These are phyloP conservation scores for Tryphoninae sp. DNA, from an alignment of 2,888 invertebrate species.

Conservation along the genomic window DNA sequence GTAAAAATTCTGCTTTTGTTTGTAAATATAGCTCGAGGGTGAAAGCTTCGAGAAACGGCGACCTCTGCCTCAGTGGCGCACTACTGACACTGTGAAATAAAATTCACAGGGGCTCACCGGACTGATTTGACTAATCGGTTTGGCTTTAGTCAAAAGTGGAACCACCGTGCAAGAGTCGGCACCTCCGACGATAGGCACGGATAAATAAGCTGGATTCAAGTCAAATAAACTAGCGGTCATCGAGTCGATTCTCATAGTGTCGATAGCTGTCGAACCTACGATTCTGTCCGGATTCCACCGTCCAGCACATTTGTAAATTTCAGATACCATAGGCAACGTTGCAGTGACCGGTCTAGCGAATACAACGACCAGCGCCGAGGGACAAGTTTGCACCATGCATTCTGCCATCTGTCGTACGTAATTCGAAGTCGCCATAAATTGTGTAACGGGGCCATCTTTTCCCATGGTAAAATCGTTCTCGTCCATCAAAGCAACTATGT, in stretches of 20 bases:
- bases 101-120: conserved; percentile 25
- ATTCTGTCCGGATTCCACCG: conserved; percentile 74
- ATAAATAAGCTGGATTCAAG: conserved; percentile 73
- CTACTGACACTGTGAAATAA: conserved; percentile 12
- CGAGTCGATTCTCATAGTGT: conserved; percentile 74
- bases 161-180: conserved; percentile 74
- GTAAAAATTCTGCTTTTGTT: no score
- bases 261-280: conserved; percentile 73
- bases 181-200: conserved; percentile 75
- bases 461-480: conserved; percentile 69
- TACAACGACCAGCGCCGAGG: conserved; percentile 74
- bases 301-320: conserved; percentile 71
- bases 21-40: no score
- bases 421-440: conserved; percentile 67
- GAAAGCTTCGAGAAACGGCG: background rate
- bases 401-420: conserved; percentile 73
- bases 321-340: conserved; percentile 73
- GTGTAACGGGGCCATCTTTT: conserved; percentile 62
- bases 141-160: conserved; percentile 73
- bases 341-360: conserved; percentile 76
- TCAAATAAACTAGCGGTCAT: conserved; percentile 72
- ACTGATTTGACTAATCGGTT: conserved; percentile 71
- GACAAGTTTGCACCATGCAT: conserved; percentile 69
- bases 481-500: conserved; percentile 77
- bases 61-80: background rate